Base-by-base conservation (phyloP, 2,797 vertebrate species). In the Hirundo rustica region DNA sequence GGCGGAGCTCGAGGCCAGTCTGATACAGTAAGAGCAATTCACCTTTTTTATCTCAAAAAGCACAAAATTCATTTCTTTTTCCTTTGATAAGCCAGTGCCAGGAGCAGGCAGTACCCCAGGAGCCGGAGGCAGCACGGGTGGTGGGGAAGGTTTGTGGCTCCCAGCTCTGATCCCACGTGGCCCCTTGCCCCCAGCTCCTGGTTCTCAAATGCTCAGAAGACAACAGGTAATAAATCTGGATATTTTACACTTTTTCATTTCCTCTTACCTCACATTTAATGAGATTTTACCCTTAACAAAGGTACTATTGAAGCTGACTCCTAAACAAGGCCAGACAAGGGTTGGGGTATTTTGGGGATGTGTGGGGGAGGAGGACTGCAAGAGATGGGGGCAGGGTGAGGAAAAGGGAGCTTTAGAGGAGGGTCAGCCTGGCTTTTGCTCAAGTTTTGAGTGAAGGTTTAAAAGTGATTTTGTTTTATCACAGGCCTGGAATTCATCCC, bases 211-310 rank as follows among this genome's bases (percentile, higher is more conserved):
- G 73, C 72, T 89, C 91, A 60, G 82, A 93, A 95, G 89, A 95
- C 95, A 96, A 88, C 95, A 96, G 85, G 91, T 84, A 91, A 96
- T 97, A 95, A 95, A 96, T 93, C 95, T 94, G 88, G 90, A 57
- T 92, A 81, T 73, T 95, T 96, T 95, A 84, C 96, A 95, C 88
- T 90, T 95, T 92, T 85, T 92, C 91, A 93, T 96, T 96, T 96
- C 96, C 95, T 93, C 74, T 88, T 82, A 89, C 91, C 86, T 92
- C 89, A 68, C 74, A 15, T 71, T 94, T 96, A 93, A 95, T 96
- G 96, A 96, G 95, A 74, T 94, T 95, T 93, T 1, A 0, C 65
- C 91, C 83, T 72, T 92, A 95, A 96, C 96, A 96, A 96, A 96
- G 93, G 95, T 92, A 72, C 96, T 91, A 96, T 96, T 96, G 95